Conservation (phyloP, 2,113 vertebrate genomes). For the Xyliphius kryptos region DNA sequence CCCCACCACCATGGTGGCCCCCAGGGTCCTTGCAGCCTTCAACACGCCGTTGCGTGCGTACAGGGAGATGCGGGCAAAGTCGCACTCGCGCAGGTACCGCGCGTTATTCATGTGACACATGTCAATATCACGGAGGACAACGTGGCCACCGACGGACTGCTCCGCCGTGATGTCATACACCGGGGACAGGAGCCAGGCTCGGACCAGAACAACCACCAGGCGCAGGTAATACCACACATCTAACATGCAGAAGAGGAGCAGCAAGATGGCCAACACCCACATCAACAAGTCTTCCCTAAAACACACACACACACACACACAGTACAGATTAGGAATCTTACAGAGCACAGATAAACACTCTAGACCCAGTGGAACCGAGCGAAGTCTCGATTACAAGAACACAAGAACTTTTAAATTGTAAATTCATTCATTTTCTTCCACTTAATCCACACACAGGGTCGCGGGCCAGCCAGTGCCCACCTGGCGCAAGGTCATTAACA, state of each 20-base stretch:
- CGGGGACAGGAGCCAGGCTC: constrained; percentile 66
- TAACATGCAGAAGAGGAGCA: constrained; percentile 63
- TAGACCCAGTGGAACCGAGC: no score
- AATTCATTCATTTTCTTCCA: no score
- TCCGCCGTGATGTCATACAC: constrained; percentile 72
- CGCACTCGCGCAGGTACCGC: constrained; percentile 82
- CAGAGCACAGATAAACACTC: no score
- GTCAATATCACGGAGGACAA: constrained; percentile 74
- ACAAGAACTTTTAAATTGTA: no score
- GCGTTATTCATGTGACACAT: constrained; percentile 90
- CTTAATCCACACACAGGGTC: no score
- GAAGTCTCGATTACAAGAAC: no score
- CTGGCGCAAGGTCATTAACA: no score
- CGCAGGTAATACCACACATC: constrained; percentile 76
- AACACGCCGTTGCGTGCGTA: constrained; percentile 75
- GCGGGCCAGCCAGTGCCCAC: no score
- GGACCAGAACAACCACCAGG: constrained; percentile 47
- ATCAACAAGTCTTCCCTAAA: constrained; percentile 39
- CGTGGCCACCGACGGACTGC: constrained; percentile 61
- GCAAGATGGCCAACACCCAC: constrained; percentile 48
- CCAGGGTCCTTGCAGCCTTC: constrained; percentile 60
- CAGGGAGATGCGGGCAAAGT: constrained; percentile 74
- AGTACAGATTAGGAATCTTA: no score
- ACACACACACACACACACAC: no score
- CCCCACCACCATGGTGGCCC: constrained; percentile 63